These are phyloP conservation scores for Anniella stebbinsi DNA, from an alignment of 2,797 vertebrate species.

Conservation along the genomic window DNA sequence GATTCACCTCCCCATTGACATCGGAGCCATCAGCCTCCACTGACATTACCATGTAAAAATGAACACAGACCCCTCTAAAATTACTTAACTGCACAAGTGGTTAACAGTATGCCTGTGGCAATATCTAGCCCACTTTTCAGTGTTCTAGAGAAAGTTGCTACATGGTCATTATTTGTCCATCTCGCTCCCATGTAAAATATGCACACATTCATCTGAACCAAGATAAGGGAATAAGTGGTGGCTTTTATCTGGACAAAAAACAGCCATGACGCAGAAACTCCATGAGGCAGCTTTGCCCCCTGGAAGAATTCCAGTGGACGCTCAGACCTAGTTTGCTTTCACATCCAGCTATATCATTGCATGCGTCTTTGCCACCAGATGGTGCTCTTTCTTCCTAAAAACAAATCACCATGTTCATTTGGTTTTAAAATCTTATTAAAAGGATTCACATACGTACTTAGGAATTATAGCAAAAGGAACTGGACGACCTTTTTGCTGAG, in stretches of 20 bases:
- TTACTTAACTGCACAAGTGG: neutral
- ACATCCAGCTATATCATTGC: neutral
- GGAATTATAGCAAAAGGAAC: neutral
- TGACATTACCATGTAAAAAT: no score
- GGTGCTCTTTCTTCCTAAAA: conserved; percentile 24
- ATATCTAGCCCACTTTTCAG: neutral
- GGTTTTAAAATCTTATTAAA: neutral
- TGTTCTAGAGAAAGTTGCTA: neutral
- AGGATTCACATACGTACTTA: neutral
- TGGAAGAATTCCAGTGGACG: no score
- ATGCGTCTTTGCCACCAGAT: conserved; percentile 23
- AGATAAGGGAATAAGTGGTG: neutral
- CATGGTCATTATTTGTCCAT: neutral
- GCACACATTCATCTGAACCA: neutral
- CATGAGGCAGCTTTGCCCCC: no score
- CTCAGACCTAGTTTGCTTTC: neutral
- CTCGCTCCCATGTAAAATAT: neutral
- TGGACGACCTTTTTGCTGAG: neutral
- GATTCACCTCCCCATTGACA: no score
- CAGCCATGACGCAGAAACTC: no score
- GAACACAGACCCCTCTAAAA: no score
- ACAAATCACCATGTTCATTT: neutral
- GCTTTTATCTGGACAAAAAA: neutral
- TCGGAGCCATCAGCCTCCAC: no score
- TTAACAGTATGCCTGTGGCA: neutral